Percentiles rank a stretch among this genome's conserved stretches.
Conservation (phyloP, 2,888 invertebrate genomes). For the Gryllus longicercus region DNA sequence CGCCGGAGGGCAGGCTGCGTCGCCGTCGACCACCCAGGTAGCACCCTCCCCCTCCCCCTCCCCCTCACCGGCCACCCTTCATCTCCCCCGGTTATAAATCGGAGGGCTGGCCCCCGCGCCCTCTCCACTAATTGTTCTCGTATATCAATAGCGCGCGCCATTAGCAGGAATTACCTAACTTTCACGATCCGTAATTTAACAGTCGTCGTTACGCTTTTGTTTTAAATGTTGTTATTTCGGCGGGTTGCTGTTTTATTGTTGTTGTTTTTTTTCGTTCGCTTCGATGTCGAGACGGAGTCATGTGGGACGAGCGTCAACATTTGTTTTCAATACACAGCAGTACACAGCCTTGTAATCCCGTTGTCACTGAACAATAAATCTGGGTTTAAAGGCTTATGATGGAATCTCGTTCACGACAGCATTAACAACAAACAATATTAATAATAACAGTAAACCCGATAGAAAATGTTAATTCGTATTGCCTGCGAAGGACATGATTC, state of each 20-base stretch:
- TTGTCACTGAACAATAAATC: slow-evolving; percentile 17
- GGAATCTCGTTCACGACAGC: neutral
- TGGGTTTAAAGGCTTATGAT: neutral
- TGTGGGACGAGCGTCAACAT: neutral
- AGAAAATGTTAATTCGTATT: neutral
- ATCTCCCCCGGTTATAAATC: neutral
- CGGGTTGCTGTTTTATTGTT: neutral
- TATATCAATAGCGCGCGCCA: neutral
- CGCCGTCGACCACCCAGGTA: neutral
- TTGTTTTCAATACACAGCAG: slow-evolving; percentile 9
- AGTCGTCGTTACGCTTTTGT: neutral
- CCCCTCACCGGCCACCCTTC: neutral
- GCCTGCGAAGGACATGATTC: neutral
- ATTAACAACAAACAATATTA: slow-evolving; percentile 17
- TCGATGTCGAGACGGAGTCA: neutral
- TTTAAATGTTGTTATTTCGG: slow-evolving; percentile 6
- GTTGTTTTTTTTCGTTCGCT: neutral
- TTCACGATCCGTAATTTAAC: slow-evolving; percentile 17
- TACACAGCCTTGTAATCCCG: neutral
- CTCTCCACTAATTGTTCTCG: slow-evolving; percentile 17
- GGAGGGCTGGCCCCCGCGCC: neutral
- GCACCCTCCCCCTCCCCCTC: neutral
- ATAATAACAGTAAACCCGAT: neutral
- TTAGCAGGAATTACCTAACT: slow-evolving; percentile 9
- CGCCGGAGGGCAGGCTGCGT: too few relatives aligned